Evolutionary conservation across 1,140 invertebrate genomes (phyloP).

Genomic region (Periplaneta americana): DNA sequence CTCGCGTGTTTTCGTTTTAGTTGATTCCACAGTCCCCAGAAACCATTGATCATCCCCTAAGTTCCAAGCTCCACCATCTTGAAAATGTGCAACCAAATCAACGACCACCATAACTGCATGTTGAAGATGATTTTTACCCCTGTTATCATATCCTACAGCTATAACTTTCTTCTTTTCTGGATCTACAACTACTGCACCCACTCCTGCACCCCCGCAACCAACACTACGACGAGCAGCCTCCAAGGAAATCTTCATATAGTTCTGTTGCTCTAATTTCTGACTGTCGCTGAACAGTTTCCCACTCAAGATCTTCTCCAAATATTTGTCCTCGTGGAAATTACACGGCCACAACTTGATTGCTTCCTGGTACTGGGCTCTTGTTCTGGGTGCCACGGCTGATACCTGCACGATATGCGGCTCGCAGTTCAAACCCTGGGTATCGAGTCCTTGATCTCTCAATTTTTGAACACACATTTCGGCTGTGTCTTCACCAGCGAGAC

Average conservation of each 20-base stretch:
- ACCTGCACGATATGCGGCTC: conserved; percentile 52
- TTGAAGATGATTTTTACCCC: conserved; percentile 62
- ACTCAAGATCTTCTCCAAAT: conserved; percentile 55
- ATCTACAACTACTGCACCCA: conserved; percentile 62
- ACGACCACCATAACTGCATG: conserved; percentile 83
- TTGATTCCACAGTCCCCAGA: not conserved
- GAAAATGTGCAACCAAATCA: conserved; percentile 74
- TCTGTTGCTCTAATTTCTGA: conserved; percentile 52
- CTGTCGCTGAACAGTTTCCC: conserved; percentile 54
- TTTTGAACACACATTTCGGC: not conserved
- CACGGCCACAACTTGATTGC: conserved; percentile 68
- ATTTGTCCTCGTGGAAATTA: conserved; percentile 67
- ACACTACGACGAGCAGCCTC: conserved; percentile 26
- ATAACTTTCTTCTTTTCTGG: conserved; percentile 52
- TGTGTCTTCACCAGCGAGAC: conserved; percentile 2
- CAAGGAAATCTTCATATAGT: conserved; percentile 55
- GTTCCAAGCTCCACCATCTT: conserved; percentile 72
- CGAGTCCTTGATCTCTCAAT: conserved; percentile 33
- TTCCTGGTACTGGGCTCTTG: conserved; percentile 59
- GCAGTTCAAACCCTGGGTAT: conserved; percentile 43
- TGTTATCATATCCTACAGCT: conserved; percentile 56
- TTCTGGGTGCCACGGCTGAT: conserved; percentile 50
- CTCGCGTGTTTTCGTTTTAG: not conserved
- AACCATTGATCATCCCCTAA: not conserved
- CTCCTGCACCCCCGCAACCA: conserved; percentile 32